Conservation (phyloP, 64 coral and sea anemone species). For the Cladopsammia gracilis region DNA sequence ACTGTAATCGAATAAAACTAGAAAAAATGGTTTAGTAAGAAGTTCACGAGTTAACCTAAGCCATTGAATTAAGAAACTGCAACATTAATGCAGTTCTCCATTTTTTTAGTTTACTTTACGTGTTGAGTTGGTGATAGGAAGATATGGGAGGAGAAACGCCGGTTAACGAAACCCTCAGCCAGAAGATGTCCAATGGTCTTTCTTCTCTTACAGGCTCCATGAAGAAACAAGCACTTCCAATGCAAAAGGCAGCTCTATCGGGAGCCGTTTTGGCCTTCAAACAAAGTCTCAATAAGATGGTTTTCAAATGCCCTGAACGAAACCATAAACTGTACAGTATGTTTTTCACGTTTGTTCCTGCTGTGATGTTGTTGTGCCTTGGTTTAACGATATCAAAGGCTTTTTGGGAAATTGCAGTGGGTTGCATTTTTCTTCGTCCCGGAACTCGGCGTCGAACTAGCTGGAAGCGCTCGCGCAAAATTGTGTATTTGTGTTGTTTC, state of each 20-base stretch:
- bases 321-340: not conserved
- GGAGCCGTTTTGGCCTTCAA: constrained; percentile 3
- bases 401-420: not conserved
- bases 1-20: too few relatives aligned
- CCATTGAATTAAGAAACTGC: too few relatives aligned
- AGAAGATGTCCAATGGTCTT: not conserved
- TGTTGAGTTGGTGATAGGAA: not conserved
- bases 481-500: not conserved
- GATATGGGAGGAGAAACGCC: not conserved
- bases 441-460: not conserved
- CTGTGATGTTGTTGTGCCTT: not conserved
- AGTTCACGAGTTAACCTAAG: too few relatives aligned
- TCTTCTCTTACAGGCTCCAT: not conserved
- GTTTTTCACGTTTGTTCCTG: not conserved
- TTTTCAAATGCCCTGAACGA: not conserved
- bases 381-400: not conserved
- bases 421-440: not conserved
- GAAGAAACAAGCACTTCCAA: not conserved
- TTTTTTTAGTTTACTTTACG: too few relatives aligned
- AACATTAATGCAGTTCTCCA: too few relatives aligned
- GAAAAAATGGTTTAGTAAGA: too few relatives aligned
- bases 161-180: not conserved
- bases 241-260: not conserved
- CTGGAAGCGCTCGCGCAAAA: constrained; percentile 19
- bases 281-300: not conserved